Percentiles rank a stretch among this genome's conserved stretches.
Evolutionary conservation across 1,140 invertebrate genomes (phyloP).

Genomic region (Pteromalus puparum): DNA sequence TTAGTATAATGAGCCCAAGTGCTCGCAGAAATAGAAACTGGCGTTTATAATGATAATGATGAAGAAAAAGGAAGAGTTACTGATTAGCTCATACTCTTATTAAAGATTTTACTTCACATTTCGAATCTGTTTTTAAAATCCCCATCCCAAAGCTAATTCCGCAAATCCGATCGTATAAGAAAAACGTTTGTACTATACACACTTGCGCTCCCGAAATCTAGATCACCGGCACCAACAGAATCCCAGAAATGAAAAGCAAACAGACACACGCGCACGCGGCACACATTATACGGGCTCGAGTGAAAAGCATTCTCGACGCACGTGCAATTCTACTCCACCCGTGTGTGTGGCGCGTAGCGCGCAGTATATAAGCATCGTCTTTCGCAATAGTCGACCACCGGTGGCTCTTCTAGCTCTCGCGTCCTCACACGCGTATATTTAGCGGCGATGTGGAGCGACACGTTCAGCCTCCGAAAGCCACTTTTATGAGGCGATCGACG

Average conservation of each 20-base stretch:
- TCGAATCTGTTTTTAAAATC: no score
- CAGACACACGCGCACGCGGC: no score
- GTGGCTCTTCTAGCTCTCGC: background rate
- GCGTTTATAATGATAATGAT: background rate
- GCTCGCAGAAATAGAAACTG: background rate
- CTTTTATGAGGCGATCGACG: slow-evolving; percentile 48
- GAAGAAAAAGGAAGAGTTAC: no score
- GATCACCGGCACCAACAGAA: background rate
- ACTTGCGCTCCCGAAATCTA: background rate
- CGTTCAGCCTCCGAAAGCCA: background rate
- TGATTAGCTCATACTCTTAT: no score
- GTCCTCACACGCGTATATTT: slow-evolving; percentile 29
- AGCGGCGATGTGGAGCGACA: slow-evolving; percentile 31
- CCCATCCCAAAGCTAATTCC: no score
- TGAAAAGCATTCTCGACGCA: background rate
- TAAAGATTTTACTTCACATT: no score
- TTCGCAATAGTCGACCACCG: slow-evolving; percentile 24
- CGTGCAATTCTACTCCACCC: slow-evolving; percentile 10
- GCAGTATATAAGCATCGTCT: background rate
- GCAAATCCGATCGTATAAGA: no score
- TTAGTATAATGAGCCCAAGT: background rate
- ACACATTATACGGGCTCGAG: no score
- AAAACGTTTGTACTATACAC: no score
- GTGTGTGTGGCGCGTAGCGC: background rate
- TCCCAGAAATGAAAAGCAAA: background rate